Percentiles rank a stretch among this genome's conserved stretches.
These are phyloP conservation scores for Dynastes tityus DNA, from an alignment of 2,888 invertebrate species.

Conservation along the genomic window DNA sequence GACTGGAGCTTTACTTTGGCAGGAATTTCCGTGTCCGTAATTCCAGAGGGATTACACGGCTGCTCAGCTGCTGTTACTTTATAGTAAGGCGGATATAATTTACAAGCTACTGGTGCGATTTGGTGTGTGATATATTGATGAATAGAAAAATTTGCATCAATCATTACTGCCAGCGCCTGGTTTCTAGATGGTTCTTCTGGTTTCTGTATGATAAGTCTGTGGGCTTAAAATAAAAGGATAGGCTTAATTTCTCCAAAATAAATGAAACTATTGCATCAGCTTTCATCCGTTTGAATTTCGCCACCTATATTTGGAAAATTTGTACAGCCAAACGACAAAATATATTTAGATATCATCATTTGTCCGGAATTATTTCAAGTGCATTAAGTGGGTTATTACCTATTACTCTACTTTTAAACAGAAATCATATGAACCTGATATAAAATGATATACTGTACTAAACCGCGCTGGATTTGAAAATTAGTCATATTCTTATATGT, in stretches of 20 bases:
- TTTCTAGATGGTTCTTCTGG: slow-evolving; percentile 6
- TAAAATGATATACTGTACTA: too few species aligned
- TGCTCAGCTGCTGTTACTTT: slow-evolving; percentile 25
- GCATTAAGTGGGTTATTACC: background rate
- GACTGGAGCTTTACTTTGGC: slow-evolving; percentile 18
- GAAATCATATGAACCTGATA: too few species aligned
- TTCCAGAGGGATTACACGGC: slow-evolving; percentile 15
- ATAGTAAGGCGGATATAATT: slow-evolving; percentile 29
- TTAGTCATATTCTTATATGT: too few species aligned
- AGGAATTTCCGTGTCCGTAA: slow-evolving; percentile 15
- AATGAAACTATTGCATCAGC: background rate
- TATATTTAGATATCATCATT: slow-evolving; percentile 14
- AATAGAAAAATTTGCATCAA: slow-evolving; percentile 24
- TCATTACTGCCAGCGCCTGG: slow-evolving; percentile 11
- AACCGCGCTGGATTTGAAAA: too few species aligned
- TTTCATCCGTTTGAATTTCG: background rate
- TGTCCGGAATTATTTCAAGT: slow-evolving; percentile 1
- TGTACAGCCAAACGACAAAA: background rate
- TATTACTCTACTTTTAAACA: too few species aligned
- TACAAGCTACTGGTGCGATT: slow-evolving; percentile 7
- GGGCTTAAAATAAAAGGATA: background rate
- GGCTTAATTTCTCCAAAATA: slow-evolving; percentile 5
- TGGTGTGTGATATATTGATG: slow-evolving; percentile 3
- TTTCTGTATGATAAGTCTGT: background rate
- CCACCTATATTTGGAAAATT: slow-evolving; percentile 1